Percentiles rank a stretch among this genome's conserved stretches.
These are phyloP conservation scores for Drosophila subpulchrella DNA, from an alignment of 1,140 invertebrate genomes.

Conservation along the genomic window DNA sequence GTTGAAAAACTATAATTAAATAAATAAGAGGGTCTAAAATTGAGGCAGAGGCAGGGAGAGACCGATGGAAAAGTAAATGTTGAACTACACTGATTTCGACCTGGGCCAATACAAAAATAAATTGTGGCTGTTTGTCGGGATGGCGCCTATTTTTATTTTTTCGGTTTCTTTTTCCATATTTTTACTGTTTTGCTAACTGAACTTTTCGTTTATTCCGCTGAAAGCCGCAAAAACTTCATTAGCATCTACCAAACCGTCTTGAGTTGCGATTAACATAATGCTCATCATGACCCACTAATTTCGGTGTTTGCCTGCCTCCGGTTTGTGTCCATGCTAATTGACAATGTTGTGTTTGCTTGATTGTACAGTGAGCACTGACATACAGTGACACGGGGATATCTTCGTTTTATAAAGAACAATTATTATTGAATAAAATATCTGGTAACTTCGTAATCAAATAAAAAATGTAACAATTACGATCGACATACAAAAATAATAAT, in stretches of 20 bases:
- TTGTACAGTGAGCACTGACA: constrained; percentile 20
- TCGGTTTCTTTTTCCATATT: constrained; percentile 36
- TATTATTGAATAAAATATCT: neutral
- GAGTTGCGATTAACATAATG: constrained; percentile 41
- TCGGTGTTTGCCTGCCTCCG: constrained; percentile 44
- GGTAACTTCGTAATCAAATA: too few species aligned
- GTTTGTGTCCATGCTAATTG: constrained; percentile 73
- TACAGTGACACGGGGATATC: neutral
- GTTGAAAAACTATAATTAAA: constrained; percentile 66
- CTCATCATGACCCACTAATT: constrained; percentile 74
- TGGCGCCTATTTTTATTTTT: neutral
- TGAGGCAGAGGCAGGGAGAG: neutral
- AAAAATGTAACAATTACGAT: too few species aligned
- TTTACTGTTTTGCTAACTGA: constrained; percentile 68
- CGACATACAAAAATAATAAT: too few species aligned
- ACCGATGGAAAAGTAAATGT: constrained; percentile 25
- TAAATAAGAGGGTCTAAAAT: constrained; percentile 13
- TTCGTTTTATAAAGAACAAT: constrained; percentile 13
- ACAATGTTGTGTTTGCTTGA: neutral
- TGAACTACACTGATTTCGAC: constrained; percentile 25
- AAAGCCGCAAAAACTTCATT: constrained; percentile 56
- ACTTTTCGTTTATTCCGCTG: constrained; percentile 19
- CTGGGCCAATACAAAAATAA: constrained; percentile 48
- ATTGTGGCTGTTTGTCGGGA: constrained; percentile 4
- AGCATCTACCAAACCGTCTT: constrained; percentile 57